Conservation (phyloP, 2,888 invertebrate genomes). For the Mesodorylaimus sp. region DNA sequence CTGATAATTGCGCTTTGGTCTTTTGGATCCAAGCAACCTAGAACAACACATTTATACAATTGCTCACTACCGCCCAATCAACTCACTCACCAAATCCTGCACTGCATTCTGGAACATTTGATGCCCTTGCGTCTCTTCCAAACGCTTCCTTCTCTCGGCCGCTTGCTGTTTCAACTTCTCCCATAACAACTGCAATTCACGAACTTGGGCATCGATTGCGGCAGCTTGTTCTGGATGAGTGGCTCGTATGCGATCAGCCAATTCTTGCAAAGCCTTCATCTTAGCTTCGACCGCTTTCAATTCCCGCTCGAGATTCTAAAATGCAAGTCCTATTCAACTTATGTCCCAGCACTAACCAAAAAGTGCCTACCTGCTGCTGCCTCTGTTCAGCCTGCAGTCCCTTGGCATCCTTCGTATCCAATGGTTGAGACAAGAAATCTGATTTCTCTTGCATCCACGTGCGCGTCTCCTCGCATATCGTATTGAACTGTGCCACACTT, state of each 20-base stretch:
- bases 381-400: slow-evolving; percentile 32
- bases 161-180: slow-evolving; percentile 60
- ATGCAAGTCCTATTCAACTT: slow-evolving; percentile 11
- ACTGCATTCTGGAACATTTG: slow-evolving; percentile 56
- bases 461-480: slow-evolving; percentile 82
- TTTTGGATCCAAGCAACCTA: slow-evolving; percentile 62
- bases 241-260: slow-evolving; percentile 55
- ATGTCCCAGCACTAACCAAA: slow-evolving; percentile 1
- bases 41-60: slow-evolving; percentile 9
- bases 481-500: slow-evolving; percentile 79
- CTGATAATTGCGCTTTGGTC: slow-evolving; percentile 2
- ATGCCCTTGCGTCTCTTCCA: slow-evolving; percentile 84
- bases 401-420: slow-evolving; percentile 29
- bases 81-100: slow-evolving; percentile 3
- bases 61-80: no score
- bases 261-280: slow-evolving; percentile 57
- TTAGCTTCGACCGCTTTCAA: slow-evolving; percentile 83
- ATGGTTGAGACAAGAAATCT: slow-evolving; percentile 53
- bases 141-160: slow-evolving; percentile 54
- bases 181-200: slow-evolving; percentile 71
- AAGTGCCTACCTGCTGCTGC: slow-evolving; percentile 49
- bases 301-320: slow-evolving; percentile 61
- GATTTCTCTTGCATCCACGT: slow-evolving; percentile 97
- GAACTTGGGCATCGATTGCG: slow-evolving; percentile 64
- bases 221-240: slow-evolving; percentile 74